A percentile compares a stretch with the other conserved stretches of the same genome.
Conservation (phyloP, 1,140 invertebrate genomes). For the Drosophila pachea region DNA sequence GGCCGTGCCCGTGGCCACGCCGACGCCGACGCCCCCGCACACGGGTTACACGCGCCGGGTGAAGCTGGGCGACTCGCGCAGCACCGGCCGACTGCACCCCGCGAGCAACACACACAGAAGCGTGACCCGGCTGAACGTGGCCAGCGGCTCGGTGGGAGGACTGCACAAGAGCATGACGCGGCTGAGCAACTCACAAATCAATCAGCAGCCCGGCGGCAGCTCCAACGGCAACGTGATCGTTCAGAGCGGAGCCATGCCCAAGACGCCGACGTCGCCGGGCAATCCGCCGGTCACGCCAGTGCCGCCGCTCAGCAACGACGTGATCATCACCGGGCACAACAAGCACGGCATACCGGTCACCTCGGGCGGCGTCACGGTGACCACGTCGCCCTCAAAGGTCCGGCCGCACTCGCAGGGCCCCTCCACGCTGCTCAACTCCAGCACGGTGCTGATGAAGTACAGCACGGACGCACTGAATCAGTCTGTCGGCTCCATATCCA, state of each 20-base stretch:
- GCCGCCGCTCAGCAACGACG: conserved; percentile 76
- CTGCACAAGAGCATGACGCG: conserved; percentile 90
- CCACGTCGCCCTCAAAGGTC: conserved; percentile 80
- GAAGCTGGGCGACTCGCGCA: conserved; percentile 84
- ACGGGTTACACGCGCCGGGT: conserved; percentile 82
- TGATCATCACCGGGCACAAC: conserved; percentile 79
- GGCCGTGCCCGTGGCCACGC: conserved; percentile 30
- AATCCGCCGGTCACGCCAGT: conserved; percentile 76
- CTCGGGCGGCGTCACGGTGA: conserved; percentile 84
- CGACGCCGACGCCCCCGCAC: conserved; percentile 67
- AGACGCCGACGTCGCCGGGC: conserved; percentile 50
- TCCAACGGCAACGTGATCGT: conserved; percentile 74
- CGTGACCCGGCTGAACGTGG: conserved; percentile 87
- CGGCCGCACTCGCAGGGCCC: conserved; percentile 80
- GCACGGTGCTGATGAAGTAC: conserved; percentile 74
- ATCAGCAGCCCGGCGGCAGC: conserved; percentile 72
- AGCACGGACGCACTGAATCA: conserved; percentile 77
- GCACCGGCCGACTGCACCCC: conserved; percentile 84
- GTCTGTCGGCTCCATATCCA: conserved; percentile 74
- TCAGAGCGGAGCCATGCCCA: conserved; percentile 66
- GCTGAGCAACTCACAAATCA: conserved; percentile 86
- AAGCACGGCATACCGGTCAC: conserved; percentile 80
- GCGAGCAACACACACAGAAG: conserved; percentile 85
- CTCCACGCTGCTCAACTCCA: conserved; percentile 78
- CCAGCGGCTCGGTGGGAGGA: conserved; percentile 86